These are phyloP conservation scores for Eospalax fontanierii DNA, from an alignment of 2,797 vertebrate genomes.

Conservation along the genomic window DNA sequence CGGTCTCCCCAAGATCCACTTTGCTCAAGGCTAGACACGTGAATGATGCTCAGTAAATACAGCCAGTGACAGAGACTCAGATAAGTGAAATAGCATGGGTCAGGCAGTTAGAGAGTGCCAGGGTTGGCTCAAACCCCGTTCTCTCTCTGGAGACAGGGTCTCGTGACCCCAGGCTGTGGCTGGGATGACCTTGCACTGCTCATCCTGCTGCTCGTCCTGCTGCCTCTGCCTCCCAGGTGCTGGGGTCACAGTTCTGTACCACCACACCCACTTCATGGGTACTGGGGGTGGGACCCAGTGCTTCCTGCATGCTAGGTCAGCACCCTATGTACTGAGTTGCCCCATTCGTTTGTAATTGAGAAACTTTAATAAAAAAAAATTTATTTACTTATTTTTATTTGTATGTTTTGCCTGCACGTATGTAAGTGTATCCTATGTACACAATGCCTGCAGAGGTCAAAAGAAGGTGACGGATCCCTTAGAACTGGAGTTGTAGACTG, in stretches of 20 bases:
- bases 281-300: no score
- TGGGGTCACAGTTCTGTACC: not conserved
- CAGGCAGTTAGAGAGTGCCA: not conserved
- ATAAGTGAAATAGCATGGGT: not conserved
- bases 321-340: no score
- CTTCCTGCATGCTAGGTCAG: no score
- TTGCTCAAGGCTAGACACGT: not conserved
- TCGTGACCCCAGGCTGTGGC: not conserved
- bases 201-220: not conserved
- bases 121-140: not conserved
- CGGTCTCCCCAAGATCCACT: not conserved
- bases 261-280: not conserved
- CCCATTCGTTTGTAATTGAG: not conserved
- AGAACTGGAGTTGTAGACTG: no score
- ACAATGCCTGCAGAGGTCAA: no score
- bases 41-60: not conserved
- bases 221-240: not conserved
- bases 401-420: no score
- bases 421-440: no score
- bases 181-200: not conserved
- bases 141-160: not conserved
- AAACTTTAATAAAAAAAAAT: no score
- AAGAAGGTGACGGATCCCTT: no score
- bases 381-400: no score
- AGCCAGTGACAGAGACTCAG: not conserved